These are phyloP conservation scores for Brenthis hecate DNA, from an alignment of 2,888 invertebrate species.

Conservation along the genomic window DNA sequence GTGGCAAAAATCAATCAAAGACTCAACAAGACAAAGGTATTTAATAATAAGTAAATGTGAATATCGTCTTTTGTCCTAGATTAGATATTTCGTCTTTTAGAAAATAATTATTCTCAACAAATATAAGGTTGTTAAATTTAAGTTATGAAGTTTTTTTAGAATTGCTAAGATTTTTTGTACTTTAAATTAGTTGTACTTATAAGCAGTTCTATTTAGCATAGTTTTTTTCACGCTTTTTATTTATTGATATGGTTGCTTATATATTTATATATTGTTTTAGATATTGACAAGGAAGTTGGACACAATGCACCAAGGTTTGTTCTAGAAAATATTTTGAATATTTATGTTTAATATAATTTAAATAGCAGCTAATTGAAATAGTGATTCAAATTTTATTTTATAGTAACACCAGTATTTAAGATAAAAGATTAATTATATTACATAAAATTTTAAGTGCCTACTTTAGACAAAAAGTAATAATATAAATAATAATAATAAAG, in stretches of 20 bases:
- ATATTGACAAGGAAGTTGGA: constrained; percentile 34
- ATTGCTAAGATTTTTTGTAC: no score
- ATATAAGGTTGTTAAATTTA: no score
- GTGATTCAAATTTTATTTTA: neutral
- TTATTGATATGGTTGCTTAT: neutral
- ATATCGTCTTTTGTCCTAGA: neutral
- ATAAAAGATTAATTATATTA: neutral
- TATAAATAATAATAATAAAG: no score
- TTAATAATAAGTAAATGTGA: neutral
- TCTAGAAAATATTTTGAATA: neutral
- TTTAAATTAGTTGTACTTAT: no score
- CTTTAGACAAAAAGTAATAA: no score
- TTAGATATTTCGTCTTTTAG: neutral
- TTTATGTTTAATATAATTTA: neutral
- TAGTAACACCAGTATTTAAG: neutral
- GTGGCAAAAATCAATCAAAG: constrained; percentile 8
- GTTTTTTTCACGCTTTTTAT: no score
- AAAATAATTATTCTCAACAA: no score
- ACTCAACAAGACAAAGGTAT: constrained; percentile 23
- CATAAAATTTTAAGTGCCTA: neutral
- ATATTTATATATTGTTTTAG: constrained; percentile 14
- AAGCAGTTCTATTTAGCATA: no score
- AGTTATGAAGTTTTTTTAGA: no score
- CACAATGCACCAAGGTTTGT: constrained; percentile 45
- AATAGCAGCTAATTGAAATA: neutral